These are phyloP conservation scores for Drosophila pseudoobscura DNA, from an alignment of 1,140 invertebrate species.

Conservation along the genomic window DNA sequence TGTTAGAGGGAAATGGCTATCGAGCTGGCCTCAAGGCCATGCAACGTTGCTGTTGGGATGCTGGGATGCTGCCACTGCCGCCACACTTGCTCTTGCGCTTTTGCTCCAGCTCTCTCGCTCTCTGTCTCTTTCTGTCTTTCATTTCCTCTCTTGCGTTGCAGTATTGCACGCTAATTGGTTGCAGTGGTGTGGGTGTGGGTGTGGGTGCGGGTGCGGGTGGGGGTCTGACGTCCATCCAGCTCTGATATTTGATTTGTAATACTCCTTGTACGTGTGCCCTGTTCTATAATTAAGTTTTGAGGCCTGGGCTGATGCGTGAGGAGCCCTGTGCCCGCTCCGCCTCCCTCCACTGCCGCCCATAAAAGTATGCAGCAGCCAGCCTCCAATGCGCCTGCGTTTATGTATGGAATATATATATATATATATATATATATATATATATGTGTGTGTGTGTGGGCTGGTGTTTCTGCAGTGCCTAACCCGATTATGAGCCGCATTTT, in stretches of 20 bases:
- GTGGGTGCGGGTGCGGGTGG: not conserved
- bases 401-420: conserved; percentile 8
- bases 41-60: conserved; percentile 13
- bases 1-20: not conserved
- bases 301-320: not conserved
- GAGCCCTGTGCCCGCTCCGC: not conserved
- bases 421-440: too few species aligned
- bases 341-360: conserved; percentile 12
- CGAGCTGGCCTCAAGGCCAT: conserved; percentile 43
- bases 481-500: conserved; percentile 50
- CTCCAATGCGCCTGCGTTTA: conserved; percentile 59
- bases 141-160: conserved; percentile 3
- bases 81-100: conserved; percentile 2
- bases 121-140: conserved; percentile 10
- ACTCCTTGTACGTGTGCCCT: conserved; percentile 16
- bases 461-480: conserved; percentile 25
- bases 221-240: conserved; percentile 22
- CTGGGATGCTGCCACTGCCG: conserved; percentile 1
- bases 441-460: conserved; percentile 13
- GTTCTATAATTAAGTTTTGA: conserved; percentile 71
- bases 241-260: conserved; percentile 74
- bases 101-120: conserved; percentile 1
- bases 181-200: conserved; percentile 8
- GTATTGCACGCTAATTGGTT: conserved; percentile 51
- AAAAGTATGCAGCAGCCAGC: conserved; percentile 50